A percentile compares a stretch with the other conserved stretches of the same genome.
Evolutionary conservation across 2,113 vertebrate genomes (phyloP).

Genomic region (Leiothrix lutea): DNA sequence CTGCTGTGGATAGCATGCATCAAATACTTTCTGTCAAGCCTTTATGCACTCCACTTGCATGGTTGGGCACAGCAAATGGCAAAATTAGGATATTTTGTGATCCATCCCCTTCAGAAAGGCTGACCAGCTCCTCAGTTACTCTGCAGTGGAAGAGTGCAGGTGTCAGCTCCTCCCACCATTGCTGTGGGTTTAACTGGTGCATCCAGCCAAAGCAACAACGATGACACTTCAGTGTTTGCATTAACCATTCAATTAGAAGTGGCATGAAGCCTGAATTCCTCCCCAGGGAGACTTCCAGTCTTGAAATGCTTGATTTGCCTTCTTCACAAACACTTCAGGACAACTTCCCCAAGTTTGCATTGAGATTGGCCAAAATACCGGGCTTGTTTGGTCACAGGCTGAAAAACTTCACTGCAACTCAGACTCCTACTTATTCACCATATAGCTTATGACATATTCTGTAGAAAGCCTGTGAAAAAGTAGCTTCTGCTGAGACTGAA

Average conservation of each 20-base stretch:
- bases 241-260: background rate
- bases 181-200: background rate
- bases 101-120: background rate
- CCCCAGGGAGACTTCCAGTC: background rate
- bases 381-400: background rate
- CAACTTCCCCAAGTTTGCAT: background rate
- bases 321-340: background rate
- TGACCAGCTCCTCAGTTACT: background rate
- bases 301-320: background rate
- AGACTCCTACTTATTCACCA: background rate
- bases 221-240: background rate
- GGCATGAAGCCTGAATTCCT: background rate
- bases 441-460: fast-evolving
- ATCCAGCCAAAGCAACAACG: fast-evolving
- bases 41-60: fast-evolving
- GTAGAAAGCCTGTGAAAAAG: background rate
- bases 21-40: background rate
- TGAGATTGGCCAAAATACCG: background rate
- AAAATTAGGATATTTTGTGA: background rate
- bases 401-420: background rate
- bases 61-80: background rate
- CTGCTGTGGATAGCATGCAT: background rate
- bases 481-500: background rate
- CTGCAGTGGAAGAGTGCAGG: background rate
- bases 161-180: too few relatives aligned